Conservation (phyloP, 1,140 invertebrate genomes). For the Macrobrachium rosenbergii region DNA sequence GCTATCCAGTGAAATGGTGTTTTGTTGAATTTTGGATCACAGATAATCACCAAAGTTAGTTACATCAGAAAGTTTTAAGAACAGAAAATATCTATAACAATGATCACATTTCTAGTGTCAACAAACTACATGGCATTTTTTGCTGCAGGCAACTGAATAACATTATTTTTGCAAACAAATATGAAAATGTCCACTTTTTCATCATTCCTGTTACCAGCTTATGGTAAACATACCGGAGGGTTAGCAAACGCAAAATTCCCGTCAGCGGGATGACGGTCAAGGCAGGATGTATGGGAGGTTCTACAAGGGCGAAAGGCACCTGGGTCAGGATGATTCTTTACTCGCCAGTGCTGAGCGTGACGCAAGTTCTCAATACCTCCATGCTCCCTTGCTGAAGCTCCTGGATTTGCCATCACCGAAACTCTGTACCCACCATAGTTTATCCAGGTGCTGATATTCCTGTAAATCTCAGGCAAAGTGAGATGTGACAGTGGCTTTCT, state of each 20-base stretch:
- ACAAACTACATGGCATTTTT: no score
- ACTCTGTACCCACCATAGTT: conserved; percentile 67
- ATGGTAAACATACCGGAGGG: background rate
- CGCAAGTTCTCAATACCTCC: conserved; percentile 67
- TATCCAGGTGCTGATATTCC: conserved; percentile 66
- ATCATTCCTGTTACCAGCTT: no score
- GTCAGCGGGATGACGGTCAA: conserved; percentile 67
- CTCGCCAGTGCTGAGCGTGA: conserved; percentile 59
- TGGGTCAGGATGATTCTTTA: conserved; percentile 15
- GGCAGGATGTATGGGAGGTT: conserved; percentile 66
- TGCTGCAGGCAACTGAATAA: no score
- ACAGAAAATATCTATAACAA: no score
- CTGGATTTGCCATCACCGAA: conserved; percentile 67
- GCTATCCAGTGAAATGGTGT: no score
- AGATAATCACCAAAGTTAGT: no score
- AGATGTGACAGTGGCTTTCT: background rate
- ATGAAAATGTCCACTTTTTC: no score
- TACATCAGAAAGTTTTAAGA: no score
- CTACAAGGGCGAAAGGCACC: conserved; percentile 63
- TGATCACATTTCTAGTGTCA: no score
- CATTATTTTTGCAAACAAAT: no score
- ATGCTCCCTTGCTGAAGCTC: conserved; percentile 67
- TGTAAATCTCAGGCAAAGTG: conserved; percentile 40
- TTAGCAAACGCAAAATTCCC: conserved; percentile 59
- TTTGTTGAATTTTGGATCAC: no score